Percentiles rank a stretch among this genome's conserved stretches.
phyloP scores from a whole-genome alignment of 2,113 vertebrate species.

The Orycteropus afer region DNA sequence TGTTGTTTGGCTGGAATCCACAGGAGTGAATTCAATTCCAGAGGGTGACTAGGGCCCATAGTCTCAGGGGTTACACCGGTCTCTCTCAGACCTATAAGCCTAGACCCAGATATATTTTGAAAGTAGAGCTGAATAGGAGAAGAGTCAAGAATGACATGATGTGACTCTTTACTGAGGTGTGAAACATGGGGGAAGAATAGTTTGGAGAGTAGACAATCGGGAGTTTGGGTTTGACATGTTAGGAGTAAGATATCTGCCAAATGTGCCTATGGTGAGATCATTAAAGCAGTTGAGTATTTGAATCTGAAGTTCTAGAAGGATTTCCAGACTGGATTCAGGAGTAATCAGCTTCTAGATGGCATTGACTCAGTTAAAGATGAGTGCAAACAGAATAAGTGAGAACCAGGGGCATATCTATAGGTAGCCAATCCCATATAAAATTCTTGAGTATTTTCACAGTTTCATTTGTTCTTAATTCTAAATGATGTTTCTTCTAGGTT shows the following conservation, averaged over 20 bases:
- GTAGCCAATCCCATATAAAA: background rate
- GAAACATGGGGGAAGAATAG: background rate
- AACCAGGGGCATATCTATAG: background rate
- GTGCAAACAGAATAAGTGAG: background rate
- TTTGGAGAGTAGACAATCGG: background rate
- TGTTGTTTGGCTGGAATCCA: no score
- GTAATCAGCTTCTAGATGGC: background rate
- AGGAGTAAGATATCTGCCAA: background rate
- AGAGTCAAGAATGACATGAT: background rate
- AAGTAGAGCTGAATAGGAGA: background rate
- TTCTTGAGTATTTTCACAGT: background rate
- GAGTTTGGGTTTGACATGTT: background rate
- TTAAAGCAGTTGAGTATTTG: background rate
- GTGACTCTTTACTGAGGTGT: background rate
- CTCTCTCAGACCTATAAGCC: no score
- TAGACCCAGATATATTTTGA: conserved; percentile 13
- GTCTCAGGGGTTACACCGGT: no score
- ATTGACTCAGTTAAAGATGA: background rate
- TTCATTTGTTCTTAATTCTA: conserved; percentile 48
- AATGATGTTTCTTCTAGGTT: conserved; percentile 86
- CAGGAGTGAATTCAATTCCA: no score
- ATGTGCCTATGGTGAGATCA: conserved; percentile 1
- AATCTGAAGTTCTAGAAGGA: conserved; percentile 21
- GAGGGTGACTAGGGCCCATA: no score
- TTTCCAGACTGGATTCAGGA: background rate